Evolutionary conservation across 1,140 invertebrate genomes (phyloP).

Genomic region (Atta colombica): DNA sequence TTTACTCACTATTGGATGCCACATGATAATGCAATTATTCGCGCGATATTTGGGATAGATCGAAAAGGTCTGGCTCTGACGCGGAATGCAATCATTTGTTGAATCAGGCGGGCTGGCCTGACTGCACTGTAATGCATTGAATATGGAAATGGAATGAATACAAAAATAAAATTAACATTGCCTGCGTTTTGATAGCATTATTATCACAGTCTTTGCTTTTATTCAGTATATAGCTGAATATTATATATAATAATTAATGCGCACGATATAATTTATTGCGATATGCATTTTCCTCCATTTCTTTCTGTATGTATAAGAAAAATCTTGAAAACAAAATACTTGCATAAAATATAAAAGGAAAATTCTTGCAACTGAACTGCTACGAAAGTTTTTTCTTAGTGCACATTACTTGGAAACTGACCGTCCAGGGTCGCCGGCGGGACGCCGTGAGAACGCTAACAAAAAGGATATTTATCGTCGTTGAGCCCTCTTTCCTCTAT

Average conservation of each 20-base stretch:
- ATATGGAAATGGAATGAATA: conserved; percentile 55
- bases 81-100: conserved; percentile 44
- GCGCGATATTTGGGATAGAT: conserved; percentile 56
- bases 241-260: conserved; percentile 13
- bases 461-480: conserved; percentile 83
- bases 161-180: conserved; percentile 55
- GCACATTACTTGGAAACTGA: conserved; percentile 77
- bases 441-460: conserved; percentile 53
- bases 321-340: conserved; percentile 2
- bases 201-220: conserved; percentile 39
- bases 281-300: not conserved
- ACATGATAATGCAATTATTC: conserved; percentile 67
- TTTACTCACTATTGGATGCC: conserved; percentile 60
- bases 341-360: conserved; percentile 26
- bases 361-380: conserved; percentile 16
- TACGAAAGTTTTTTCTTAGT: conserved; percentile 58
- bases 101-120: conserved; percentile 20
- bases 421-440: conserved; percentile 65
- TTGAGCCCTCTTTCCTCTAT: conserved; percentile 58
- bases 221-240: not conserved
- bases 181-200: conserved; percentile 49
- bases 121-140: conserved; percentile 31
- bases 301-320: not conserved
- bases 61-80: conserved; percentile 31
- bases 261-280: conserved; percentile 3